Conservation (phyloP, 2,888 invertebrate genomes). For the Parochlus steinenii region DNA sequence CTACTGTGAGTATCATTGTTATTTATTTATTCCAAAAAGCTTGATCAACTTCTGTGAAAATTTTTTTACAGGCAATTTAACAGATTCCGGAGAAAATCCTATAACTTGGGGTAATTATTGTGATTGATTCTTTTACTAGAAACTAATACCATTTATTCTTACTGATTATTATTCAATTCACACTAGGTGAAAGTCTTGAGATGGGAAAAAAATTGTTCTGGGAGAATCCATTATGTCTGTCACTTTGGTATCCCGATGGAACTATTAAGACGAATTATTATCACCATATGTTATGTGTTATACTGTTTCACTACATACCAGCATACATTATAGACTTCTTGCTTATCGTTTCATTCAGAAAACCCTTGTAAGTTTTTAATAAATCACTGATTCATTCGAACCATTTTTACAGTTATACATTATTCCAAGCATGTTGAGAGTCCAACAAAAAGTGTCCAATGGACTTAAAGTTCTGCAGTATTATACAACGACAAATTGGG, state of each 20-base stretch:
- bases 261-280: conserved; percentile 48
- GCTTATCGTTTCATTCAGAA: conserved; percentile 46
- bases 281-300: conserved; percentile 44
- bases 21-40: background rate
- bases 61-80: conserved; percentile 68
- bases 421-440: conserved; percentile 36
- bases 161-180: too few species aligned
- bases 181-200: conserved; percentile 58
- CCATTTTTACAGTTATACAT: background rate
- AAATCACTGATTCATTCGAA: conserved; percentile 4
- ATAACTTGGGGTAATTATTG: too few species aligned
- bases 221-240: conserved; percentile 57
- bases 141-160: too few species aligned
- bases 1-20: too few species aligned
- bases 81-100: conserved; percentile 58
- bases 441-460: conserved; percentile 38
- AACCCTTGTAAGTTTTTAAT: conserved; percentile 52
- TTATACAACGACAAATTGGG: conserved; percentile 67
- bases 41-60: too few species aligned
- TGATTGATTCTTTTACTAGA: too few species aligned
- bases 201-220: conserved; percentile 40
- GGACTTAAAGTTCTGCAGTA: conserved; percentile 51
- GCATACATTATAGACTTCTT: conserved; percentile 60
- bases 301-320: conserved; percentile 59
- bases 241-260: conserved; percentile 67